phyloP scores from a whole-genome alignment of 1,140 invertebrate species.

The Bacillus rossius region DNA sequence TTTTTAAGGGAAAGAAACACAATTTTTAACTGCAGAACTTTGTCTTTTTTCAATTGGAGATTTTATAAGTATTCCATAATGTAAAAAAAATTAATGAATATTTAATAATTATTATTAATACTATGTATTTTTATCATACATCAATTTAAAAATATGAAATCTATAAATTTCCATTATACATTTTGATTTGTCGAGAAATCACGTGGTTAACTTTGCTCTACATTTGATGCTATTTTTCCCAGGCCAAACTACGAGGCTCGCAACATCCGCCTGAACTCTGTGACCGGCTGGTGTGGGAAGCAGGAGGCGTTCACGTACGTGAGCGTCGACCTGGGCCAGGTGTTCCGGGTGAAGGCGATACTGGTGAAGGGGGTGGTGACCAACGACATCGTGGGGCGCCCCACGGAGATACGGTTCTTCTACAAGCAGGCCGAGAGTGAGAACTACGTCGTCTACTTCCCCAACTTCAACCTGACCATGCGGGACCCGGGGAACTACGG shows the following conservation, averaged over 20 bases:
- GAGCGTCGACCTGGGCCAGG: constrained; percentile 87
- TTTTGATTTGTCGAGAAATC: too few species aligned
- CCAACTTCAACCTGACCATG: constrained; percentile 91
- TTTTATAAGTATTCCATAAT: too few species aligned
- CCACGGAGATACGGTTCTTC: constrained; percentile 94
- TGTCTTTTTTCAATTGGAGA: too few species aligned
- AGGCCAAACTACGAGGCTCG: constrained; percentile 85
- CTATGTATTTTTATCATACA: too few species aligned
- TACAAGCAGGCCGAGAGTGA: constrained; percentile 91
- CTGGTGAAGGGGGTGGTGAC: constrained; percentile 91
- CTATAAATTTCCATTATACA: too few species aligned
- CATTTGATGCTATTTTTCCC: constrained; percentile 15
- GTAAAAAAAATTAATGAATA: too few species aligned
- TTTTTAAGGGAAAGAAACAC: too few species aligned
- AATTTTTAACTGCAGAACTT: too few species aligned
- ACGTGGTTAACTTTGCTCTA: too few species aligned
- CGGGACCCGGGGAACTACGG: constrained; percentile 91
- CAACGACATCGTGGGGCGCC: constrained; percentile 89
- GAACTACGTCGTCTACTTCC: constrained; percentile 95
- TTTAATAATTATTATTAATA: too few species aligned
- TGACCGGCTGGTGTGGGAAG: constrained; percentile 93
- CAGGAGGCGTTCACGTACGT: constrained; percentile 94
- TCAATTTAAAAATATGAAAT: too few species aligned
- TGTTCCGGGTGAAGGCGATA: constrained; percentile 86
- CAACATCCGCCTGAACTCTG: constrained; percentile 86